These are phyloP conservation scores for Magallana ariakensis DNA, from an alignment of 1,140 invertebrate species.

Conservation along the genomic window DNA sequence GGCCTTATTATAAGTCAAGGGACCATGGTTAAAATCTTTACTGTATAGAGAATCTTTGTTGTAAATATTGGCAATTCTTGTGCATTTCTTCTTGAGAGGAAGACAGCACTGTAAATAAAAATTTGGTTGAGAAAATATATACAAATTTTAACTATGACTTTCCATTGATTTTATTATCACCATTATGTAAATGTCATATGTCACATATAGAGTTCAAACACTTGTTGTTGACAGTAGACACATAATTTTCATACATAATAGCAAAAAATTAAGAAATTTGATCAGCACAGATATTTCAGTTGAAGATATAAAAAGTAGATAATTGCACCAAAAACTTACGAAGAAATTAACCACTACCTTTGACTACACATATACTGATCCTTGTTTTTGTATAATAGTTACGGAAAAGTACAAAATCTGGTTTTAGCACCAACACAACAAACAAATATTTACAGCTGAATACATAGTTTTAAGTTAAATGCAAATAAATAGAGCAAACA, in stretches of 20 bases:
- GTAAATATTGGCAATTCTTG: no score
- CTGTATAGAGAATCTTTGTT: no score
- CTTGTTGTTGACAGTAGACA: neutral
- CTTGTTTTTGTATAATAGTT: neutral
- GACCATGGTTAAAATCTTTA: no score
- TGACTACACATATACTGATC: neutral
- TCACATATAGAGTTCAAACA: neutral
- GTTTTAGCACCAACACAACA: constrained; percentile 38
- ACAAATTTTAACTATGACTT: neutral
- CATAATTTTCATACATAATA: neutral
- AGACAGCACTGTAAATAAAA: no score
- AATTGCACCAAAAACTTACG: constrained; percentile 7
- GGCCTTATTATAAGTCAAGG: no score
- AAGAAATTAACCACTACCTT: neutral
- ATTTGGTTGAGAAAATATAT: no score
- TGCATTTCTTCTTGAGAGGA: no score
- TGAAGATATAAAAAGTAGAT: neutral
- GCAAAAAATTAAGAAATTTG: neutral
- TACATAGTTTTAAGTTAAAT: neutral
- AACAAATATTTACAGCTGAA: constrained; percentile 26
- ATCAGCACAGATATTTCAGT: neutral
- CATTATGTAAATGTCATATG: neutral
- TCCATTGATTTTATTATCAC: constrained; percentile 1
- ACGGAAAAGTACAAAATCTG: constrained; percentile 35
- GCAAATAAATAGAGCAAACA: constrained; percentile 31